phyloP scores from a whole-genome alignment of 2,797 vertebrate genomes.

The Melanotaenia trifasciata region DNA sequence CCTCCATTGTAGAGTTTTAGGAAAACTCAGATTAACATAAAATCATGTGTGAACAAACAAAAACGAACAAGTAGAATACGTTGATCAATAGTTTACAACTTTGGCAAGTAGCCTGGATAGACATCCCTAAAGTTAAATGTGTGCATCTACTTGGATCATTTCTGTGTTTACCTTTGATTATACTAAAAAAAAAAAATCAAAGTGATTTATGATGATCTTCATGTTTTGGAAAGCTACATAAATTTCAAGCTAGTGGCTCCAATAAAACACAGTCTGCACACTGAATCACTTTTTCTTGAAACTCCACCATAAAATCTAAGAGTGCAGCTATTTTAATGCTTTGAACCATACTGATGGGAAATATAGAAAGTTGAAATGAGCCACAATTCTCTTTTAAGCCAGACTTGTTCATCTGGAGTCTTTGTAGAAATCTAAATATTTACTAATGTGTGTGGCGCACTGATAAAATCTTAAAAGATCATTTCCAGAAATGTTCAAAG shows the following conservation, averaged over 20 bases:
- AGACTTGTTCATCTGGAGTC: not conserved
- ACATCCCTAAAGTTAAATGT: not conserved
- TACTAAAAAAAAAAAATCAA: not conserved
- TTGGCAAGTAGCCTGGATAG: not conserved
- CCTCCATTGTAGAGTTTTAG: not conserved
- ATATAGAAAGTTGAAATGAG: not conserved
- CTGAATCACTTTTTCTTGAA: not conserved
- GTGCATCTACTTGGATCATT: not conserved
- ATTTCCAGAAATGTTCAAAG: conserved; percentile 7
- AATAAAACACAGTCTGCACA: not conserved
- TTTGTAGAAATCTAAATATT: conserved; percentile 21
- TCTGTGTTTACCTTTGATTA: not conserved
- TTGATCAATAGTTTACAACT: not conserved
- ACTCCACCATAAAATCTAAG: not conserved
- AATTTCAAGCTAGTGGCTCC: not conserved
- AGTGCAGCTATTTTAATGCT: not conserved
- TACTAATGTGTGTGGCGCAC: not conserved
- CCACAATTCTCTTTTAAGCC: not conserved
- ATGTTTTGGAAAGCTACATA: not conserved
- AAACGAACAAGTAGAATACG: not conserved
- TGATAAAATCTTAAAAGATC: conserved; percentile 8
- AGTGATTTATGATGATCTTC: not conserved
- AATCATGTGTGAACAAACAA: not conserved
- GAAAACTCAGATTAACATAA: not conserved
- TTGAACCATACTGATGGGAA: not conserved